A percentile compares a stretch with the other conserved stretches of the same genome.
phyloP scores from a whole-genome alignment of 2,797 vertebrate genomes.

The Manis crassicaudata region DNA sequence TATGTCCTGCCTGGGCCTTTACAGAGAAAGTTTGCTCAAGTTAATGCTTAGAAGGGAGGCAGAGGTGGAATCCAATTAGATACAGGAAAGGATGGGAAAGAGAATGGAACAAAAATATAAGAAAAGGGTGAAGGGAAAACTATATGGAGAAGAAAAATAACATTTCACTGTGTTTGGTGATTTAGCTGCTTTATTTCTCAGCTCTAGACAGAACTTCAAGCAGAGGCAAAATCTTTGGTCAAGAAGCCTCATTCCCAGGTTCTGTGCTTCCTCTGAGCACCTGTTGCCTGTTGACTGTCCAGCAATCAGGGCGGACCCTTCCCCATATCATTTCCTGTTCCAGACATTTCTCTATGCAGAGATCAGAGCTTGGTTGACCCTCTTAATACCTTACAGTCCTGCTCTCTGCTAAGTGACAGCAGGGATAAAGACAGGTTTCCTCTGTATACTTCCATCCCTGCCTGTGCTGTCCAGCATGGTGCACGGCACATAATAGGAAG shows the following conservation, averaged over 20 bases:
- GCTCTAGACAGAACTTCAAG: not conserved
- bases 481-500: not conserved
- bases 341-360: slow-evolving; percentile 6
- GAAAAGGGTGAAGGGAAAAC: not conserved
- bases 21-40: not conserved
- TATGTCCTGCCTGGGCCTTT: not conserved
- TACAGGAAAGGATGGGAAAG: not conserved
- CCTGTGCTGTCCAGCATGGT: not conserved
- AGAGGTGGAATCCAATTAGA: not conserved
- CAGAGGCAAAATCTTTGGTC: not conserved
- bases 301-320: not conserved
- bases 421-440: not conserved
- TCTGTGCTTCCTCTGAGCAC: not conserved
- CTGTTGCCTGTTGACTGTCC: not conserved
- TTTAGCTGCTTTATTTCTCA: not conserved
- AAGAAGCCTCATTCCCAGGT: not conserved
- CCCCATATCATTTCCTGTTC: not conserved
- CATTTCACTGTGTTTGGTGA: not conserved
- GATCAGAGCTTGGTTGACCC: not conserved
- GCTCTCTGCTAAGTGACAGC: not conserved
- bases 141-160: not conserved
- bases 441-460: not conserved
- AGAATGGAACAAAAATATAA: not conserved
- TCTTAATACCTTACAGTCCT: not conserved
- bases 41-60: not conserved